Evolutionary conservation across 2,888 invertebrate genomes (phyloP).

Genomic region (Andrena dorsata): DNA sequence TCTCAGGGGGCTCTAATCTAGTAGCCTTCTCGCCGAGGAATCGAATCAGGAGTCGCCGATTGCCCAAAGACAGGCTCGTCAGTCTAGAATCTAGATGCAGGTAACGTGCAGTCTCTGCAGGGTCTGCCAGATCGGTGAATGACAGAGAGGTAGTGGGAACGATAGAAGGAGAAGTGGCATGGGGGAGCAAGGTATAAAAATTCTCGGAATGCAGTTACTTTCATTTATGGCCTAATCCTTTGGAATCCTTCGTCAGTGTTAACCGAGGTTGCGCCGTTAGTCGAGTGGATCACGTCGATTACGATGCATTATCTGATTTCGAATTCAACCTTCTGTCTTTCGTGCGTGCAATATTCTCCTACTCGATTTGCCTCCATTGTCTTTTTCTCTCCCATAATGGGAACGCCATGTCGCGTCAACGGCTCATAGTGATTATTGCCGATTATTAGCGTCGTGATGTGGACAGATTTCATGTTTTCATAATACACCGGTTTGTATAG

Average conservation of each 20-base stretch:
- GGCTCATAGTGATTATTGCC: too few relatives aligned
- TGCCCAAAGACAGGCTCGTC: neutral
- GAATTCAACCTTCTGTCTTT: neutral
- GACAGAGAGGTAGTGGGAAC: constrained; percentile 42
- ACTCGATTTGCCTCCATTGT: neutral
- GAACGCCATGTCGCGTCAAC: too few relatives aligned
- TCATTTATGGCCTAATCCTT: constrained; percentile 77
- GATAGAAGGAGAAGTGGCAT: constrained; percentile 57
- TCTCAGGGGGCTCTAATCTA: too few relatives aligned
- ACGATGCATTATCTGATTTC: constrained; percentile 5
- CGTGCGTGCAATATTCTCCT: neutral
- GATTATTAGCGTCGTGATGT: too few relatives aligned
- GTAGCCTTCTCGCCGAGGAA: too few relatives aligned
- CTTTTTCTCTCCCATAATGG: neutral
- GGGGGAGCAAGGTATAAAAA: constrained; percentile 61
- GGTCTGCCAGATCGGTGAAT: constrained; percentile 35
- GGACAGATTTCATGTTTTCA: too few relatives aligned
- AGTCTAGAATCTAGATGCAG: constrained; percentile 26
- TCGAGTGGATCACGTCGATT: constrained; percentile 34
- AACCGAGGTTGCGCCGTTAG: constrained; percentile 54
- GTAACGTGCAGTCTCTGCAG: constrained; percentile 13
- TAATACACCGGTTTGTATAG: too few relatives aligned
- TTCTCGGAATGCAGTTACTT: constrained; percentile 75
- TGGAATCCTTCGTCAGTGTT: constrained; percentile 50
- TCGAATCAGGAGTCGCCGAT: neutral